Evolutionary conservation across 2,888 invertebrate genomes (phyloP).

Genomic region (Dryocosmus kuriphilus): DNA sequence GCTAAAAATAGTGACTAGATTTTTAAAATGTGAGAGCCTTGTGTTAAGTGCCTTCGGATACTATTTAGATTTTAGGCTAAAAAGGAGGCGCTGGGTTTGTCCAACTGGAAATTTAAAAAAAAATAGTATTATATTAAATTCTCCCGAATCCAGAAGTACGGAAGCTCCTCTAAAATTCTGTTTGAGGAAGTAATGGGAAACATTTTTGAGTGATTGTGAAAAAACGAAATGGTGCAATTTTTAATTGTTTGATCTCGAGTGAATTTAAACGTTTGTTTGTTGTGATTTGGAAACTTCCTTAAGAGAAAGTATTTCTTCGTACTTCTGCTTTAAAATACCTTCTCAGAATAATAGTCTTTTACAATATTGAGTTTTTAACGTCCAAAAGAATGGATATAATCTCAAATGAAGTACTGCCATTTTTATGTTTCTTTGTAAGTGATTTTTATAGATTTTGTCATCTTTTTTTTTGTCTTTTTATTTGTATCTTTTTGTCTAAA

Average conservation of each 20-base stretch:
- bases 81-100: constrained; percentile 76
- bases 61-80: constrained; percentile 75
- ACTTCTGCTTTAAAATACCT: neutral
- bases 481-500: neutral
- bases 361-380: neutral
- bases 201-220: neutral
- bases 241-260: constrained; percentile 23
- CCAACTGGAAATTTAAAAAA: constrained; percentile 73
- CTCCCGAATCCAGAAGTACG: constrained; percentile 55
- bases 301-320: constrained; percentile 15
- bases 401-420: constrained; percentile 16
- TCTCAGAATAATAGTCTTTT: neutral
- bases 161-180: constrained; percentile 37
- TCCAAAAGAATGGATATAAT: neutral
- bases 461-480: neutral
- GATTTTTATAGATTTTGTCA: neutral
- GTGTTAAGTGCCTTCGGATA: constrained; percentile 78
- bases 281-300: constrained; percentile 6
- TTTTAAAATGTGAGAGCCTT: constrained; percentile 70
- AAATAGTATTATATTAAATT: constrained; percentile 69
- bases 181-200: neutral
- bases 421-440: constrained; percentile 16
- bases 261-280: neutral
- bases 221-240: constrained; percentile 27
- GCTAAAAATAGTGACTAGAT: constrained; percentile 1